A percentile compares a stretch with the other conserved stretches of the same genome.
Conservation (phyloP, 2,113 vertebrate genomes). For the Lophochroa leadbeateri region DNA sequence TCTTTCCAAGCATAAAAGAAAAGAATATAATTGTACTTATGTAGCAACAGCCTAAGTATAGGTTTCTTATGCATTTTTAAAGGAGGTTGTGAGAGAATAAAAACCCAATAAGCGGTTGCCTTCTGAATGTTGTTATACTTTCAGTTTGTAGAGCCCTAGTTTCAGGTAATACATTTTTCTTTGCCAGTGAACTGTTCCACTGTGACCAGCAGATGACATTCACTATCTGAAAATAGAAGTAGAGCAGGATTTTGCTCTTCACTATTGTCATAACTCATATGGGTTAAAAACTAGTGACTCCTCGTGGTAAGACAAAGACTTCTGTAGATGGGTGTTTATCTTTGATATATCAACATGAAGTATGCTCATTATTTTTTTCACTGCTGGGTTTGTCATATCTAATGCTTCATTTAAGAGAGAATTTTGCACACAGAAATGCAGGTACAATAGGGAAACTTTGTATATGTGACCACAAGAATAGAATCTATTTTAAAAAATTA, state of each 20-base stretch:
- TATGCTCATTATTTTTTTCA: neutral
- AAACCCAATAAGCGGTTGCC: neutral
- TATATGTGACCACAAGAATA: neutral
- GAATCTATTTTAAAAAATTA: neutral
- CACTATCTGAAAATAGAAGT: neutral
- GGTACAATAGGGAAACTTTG: neutral
- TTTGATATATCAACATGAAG: neutral
- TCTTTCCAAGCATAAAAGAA: neutral
- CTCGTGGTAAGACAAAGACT: accelerated
- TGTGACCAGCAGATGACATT: neutral
- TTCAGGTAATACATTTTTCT: neutral
- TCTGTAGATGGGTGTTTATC: neutral
- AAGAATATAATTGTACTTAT: neutral
- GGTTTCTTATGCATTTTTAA: neutral
- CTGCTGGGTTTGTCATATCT: neutral
- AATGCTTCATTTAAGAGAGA: neutral
- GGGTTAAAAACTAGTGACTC: neutral
- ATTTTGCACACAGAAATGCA: neutral
- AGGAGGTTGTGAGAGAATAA: neutral
- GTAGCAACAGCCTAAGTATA: neutral
- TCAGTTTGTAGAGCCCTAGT: neutral
- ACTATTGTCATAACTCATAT: neutral
- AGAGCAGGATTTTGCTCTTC: neutral
- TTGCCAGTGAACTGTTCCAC: neutral
- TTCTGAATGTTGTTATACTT: neutral